Base-by-base conservation (phyloP, 2,888 invertebrate species). In the Trachelus tabidus region DNA sequence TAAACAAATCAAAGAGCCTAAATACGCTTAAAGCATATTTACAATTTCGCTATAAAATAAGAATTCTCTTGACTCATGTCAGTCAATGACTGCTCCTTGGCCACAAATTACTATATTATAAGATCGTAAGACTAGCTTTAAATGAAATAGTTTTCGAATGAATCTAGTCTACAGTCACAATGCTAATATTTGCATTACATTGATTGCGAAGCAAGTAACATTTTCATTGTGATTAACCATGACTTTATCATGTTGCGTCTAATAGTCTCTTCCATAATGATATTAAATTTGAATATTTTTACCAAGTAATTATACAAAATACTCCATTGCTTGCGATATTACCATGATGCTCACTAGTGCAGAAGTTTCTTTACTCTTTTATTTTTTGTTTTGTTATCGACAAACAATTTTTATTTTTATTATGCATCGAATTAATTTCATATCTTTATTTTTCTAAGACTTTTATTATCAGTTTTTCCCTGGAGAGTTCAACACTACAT, bases 81-180 rank as follows among this genome's bases (percentile, higher is more conserved):
- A 56, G 56, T 56, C 56, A 56, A 69, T 56, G 79, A 79, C 76
- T 79, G 79, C 34, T 69, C 76, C 71, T 71, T 34, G 68, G 40
- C 73, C 78, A 56, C 76, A 74, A 76, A 79, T 34, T 68, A 76
- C n/a, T 68, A 74, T 34, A 78, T 76, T 79, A 80, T 77, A 77
- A 75, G 80, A 79, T 79, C 77, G 68, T 85, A 87, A 87, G 83
- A 82, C 81, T 87, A 85, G 83, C 79, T 80, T 83, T 85, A 84
- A 82, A 78, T 77, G 77, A 81, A 81, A 82, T 83, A 84, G 82
- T 83, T 85, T 79, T 83, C 82, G 81, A 83, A 82, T 80, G 85
- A 88, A 88, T 89, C 89, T 89, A 89, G 90, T 90, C 89, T 84
- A 86, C 80, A 84, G 82, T 85, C 82, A 83, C 81, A 83, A 84